phyloP scores from a whole-genome alignment of 2,888 invertebrate species.

The Microctonus brassicae region DNA sequence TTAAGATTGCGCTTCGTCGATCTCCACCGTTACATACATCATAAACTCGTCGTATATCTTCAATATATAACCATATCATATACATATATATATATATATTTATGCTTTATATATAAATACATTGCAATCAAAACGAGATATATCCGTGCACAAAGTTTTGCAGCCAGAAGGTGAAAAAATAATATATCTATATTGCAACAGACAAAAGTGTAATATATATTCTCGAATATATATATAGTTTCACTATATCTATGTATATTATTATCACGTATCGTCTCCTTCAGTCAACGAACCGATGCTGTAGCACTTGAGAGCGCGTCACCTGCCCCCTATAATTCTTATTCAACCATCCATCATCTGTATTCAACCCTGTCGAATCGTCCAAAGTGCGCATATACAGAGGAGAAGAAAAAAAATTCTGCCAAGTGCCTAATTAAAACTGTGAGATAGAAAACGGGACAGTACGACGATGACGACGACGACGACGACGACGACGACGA shows the following conservation, averaged over 20 bases:
- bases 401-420: conserved; percentile 34
- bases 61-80: not conserved
- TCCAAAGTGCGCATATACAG: conserved; percentile 53
- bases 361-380: conserved; percentile 61
- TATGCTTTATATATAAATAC: not conserved
- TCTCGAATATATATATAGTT: not conserved
- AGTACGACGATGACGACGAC: conserved; percentile 38
- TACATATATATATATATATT: not conserved
- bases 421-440: conserved; percentile 72
- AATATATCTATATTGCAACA: not conserved
- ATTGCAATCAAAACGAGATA: not conserved
- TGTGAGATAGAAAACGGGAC: conserved; percentile 65
- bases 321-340: conserved; percentile 66
- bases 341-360: conserved; percentile 67
- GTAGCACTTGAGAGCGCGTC: conserved; percentile 51
- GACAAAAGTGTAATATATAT: no score
- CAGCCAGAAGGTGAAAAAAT: not conserved
- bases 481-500: conserved; percentile 39
- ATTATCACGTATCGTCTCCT: conserved; percentile 32
- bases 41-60: not conserved
- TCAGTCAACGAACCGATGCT: conserved; percentile 45
- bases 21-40: not conserved
- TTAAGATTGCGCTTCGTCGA: not conserved
- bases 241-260: not conserved
- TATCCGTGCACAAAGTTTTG: not conserved